Evolutionary conservation across 2,888 invertebrate species (phyloP).

Genomic region (Choristoneura rosaceana): DNA sequence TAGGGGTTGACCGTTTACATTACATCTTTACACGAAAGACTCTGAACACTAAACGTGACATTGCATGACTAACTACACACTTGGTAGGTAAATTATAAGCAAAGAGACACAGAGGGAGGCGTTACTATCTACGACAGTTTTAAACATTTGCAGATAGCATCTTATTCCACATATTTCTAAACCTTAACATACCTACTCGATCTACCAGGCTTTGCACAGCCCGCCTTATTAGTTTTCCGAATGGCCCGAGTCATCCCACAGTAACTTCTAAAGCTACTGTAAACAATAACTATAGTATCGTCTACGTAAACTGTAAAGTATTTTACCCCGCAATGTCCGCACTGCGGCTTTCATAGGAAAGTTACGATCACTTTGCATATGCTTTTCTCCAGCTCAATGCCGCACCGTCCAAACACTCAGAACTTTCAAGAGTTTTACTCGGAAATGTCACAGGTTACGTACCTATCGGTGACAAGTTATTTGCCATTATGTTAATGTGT

Average conservation of each 20-base stretch:
- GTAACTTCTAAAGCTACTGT: background rate
- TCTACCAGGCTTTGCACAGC: background rate
- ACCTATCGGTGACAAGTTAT: constrained; percentile 35
- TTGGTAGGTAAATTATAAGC: too few relatives aligned
- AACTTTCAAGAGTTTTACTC: constrained; percentile 25
- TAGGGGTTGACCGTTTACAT: too few relatives aligned
- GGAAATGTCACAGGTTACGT: constrained; percentile 40
- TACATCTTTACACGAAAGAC: too few relatives aligned
- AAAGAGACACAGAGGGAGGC: too few relatives aligned
- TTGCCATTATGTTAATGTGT: constrained; percentile 38
- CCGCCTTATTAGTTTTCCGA: background rate
- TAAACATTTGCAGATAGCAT: too few relatives aligned
- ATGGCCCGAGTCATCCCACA: background rate
- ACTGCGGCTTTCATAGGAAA: constrained; percentile 36
- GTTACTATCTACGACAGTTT: too few relatives aligned
- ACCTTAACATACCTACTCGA: too few relatives aligned
- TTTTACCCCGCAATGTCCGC: constrained; percentile 19
- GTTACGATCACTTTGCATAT: constrained; percentile 37
- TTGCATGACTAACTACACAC: too few relatives aligned
- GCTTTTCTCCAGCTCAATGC: constrained; percentile 14
- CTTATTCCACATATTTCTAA: too few relatives aligned
- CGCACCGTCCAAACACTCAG: constrained; percentile 9
- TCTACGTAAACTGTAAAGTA: constrained; percentile 1
- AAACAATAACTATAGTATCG: background rate
- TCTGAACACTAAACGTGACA: too few relatives aligned